A percentile compares a stretch with the other conserved stretches of the same genome.
These are phyloP conservation scores for Cavia porcellus DNA, from an alignment of 2,113 vertebrate genomes.

Conservation along the genomic window DNA sequence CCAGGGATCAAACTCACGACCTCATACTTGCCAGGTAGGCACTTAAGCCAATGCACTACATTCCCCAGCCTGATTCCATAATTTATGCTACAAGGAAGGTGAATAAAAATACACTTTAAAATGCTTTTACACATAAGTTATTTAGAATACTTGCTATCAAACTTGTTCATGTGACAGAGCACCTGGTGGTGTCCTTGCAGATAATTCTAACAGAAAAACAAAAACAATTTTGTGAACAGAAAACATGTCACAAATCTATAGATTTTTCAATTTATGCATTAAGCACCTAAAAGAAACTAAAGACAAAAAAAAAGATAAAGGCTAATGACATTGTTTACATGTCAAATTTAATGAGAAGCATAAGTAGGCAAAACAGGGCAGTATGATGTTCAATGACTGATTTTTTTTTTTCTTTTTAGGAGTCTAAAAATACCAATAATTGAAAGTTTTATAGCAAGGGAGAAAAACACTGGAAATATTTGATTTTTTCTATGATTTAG, in stretches of 20 bases:
- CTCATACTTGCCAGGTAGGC: too few species aligned
- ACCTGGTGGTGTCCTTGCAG: not conserved
- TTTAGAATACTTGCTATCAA: slow-evolving; percentile 30
- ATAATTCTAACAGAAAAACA: slow-evolving; percentile 3
- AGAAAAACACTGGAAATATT: slow-evolving; percentile 20
- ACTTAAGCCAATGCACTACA: too few species aligned
- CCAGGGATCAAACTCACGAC: too few species aligned
- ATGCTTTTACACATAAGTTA: not conserved
- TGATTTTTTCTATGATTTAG: not conserved
- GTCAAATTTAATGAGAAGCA: not conserved
- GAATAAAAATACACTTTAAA: slow-evolving; percentile 22
- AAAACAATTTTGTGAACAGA: slow-evolving; percentile 8
- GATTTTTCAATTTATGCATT: slow-evolving; percentile 37
- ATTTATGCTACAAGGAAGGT: not conserved
- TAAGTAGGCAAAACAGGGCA: not conserved
- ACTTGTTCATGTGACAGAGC: slow-evolving; percentile 11
- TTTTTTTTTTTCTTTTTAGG: slow-evolving; percentile 21
- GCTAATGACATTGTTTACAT: not conserved
- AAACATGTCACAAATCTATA: not conserved
- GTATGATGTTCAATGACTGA: slow-evolving; percentile 5
- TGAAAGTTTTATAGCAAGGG: slow-evolving; percentile 19
- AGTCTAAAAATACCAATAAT: not conserved
- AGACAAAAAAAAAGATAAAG: not conserved
- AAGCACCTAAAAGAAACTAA: not conserved
- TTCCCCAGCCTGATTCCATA: not conserved